phyloP scores from a whole-genome alignment of 2,797 vertebrate genomes.

The Enteromius radiatus region DNA sequence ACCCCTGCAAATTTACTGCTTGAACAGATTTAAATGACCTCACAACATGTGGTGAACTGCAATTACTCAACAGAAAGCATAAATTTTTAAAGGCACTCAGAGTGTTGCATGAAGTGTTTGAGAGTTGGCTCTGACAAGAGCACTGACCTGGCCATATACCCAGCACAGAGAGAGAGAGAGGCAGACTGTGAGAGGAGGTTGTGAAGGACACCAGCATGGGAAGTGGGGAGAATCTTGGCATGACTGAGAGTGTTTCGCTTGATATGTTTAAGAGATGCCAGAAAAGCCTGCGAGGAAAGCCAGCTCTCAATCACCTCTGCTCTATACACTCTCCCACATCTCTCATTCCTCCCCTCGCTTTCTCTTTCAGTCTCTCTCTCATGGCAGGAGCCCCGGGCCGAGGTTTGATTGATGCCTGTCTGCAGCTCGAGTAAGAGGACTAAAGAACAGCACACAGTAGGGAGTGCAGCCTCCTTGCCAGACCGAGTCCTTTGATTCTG shows the following conservation, averaged over 20 bases:
- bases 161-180: slow-evolving; percentile 19
- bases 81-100: slow-evolving; percentile 4
- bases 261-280: slow-evolving; percentile 24
- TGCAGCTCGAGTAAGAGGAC: slow-evolving; percentile 31
- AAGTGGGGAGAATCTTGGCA: slow-evolving; percentile 38
- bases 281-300: slow-evolving; percentile 33
- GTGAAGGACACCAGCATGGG: slow-evolving; percentile 48
- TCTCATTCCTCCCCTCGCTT: slow-evolving; percentile 17
- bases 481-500: slow-evolving; percentile 34
- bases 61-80: slow-evolving; percentile 42
- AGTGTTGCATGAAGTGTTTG: slow-evolving; percentile 48
- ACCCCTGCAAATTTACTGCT: slow-evolving; percentile 32
- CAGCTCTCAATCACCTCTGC: slow-evolving; percentile 33
- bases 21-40: slow-evolving; percentile 46
- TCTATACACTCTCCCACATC: slow-evolving; percentile 28
- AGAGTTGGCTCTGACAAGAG: slow-evolving; percentile 28
- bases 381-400: slow-evolving; percentile 13
- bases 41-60: slow-evolving; percentile 38
- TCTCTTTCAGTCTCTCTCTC: slow-evolving; percentile 27
- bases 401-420: slow-evolving; percentile 50
- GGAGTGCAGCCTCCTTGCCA: slow-evolving; percentile 33
- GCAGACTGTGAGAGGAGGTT: neutral
- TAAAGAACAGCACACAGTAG: slow-evolving; percentile 28
- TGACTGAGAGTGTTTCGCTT: slow-evolving; percentile 19
- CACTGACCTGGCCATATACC: slow-evolving; percentile 20